phyloP scores from a whole-genome alignment of 2,888 invertebrate species.

The Trilocha varians region DNA sequence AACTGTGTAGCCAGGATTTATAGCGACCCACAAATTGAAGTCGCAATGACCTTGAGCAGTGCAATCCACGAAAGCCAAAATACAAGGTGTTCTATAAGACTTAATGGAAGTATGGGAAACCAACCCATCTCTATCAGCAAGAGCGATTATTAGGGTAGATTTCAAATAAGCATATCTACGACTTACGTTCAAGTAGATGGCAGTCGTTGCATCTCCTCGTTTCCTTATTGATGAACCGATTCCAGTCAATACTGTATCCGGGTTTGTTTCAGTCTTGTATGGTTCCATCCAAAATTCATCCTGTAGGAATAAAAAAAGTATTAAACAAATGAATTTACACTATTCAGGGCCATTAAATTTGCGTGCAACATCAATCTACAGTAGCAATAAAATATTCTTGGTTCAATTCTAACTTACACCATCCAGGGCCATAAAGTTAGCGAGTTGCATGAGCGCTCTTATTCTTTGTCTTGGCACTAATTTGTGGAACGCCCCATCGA shows the following conservation, averaged over 20 bases:
- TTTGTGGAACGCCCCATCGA: constrained; percentile 77
- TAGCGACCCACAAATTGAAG: too few species aligned
- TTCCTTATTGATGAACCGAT: constrained; percentile 42
- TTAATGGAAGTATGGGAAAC: too few species aligned
- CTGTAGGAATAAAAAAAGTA: constrained; percentile 25
- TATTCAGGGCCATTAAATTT: too few species aligned
- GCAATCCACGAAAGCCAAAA: too few species aligned
- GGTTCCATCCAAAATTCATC: constrained; percentile 66
- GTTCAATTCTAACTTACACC: constrained; percentile 54
- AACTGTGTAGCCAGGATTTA: too few species aligned
- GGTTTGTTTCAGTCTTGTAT: constrained; percentile 44
- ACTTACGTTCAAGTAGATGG: constrained; percentile 59
- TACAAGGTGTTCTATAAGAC: too few species aligned
- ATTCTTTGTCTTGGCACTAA: constrained; percentile 77
- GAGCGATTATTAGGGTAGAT: too few species aligned
- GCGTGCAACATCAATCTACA: too few species aligned
- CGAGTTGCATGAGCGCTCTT: constrained; percentile 78
- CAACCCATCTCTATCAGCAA: too few species aligned
- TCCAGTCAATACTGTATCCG: constrained; percentile 51
- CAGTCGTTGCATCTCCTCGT: constrained; percentile 52
- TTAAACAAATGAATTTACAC: neutral
- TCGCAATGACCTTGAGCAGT: too few species aligned
- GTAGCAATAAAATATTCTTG: neutral
- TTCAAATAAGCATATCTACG: too few species aligned
- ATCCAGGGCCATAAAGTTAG: constrained; percentile 79